phyloP scores from a whole-genome alignment of 2,113 vertebrate species.

The Dromiciops gliroides region DNA sequence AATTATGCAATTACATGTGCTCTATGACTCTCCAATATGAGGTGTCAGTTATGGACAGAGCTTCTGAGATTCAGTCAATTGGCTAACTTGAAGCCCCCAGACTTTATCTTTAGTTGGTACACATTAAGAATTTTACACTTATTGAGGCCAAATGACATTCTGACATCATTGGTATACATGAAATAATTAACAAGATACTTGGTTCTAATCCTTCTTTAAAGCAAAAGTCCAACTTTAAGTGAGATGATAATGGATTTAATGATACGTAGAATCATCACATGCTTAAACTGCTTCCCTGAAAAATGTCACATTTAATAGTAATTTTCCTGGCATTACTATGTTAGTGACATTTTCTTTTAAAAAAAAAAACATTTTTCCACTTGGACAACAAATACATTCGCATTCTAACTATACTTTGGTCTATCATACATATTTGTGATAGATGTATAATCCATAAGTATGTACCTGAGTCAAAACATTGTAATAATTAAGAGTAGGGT shows the following conservation, averaged over 20 bases:
- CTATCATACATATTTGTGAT: not conserved
- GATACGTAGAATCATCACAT: not conserved
- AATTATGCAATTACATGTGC: not conserved
- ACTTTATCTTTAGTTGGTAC: not conserved
- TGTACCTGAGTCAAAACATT: not conserved
- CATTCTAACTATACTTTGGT: not conserved
- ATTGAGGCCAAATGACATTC: too few relatives aligned
- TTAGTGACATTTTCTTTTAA: not conserved
- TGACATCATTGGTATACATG: too few relatives aligned
- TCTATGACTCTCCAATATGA: not conserved
- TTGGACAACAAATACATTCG: not conserved
- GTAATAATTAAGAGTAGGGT: not conserved
- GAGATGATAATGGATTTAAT: not conserved
- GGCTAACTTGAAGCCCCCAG: not conserved
- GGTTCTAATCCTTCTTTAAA: not conserved
- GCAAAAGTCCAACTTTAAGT: not conserved
- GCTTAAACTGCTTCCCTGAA: not conserved
- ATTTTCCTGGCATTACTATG: not conserved
- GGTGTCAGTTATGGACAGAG: not conserved
- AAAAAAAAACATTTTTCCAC: not conserved
- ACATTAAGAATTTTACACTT: not conserved
- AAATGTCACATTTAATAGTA: not conserved
- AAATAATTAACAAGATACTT: too few relatives aligned
- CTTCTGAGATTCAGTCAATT: not conserved
- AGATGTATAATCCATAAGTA: not conserved